These are phyloP conservation scores for Verasper variegatus DNA, from an alignment of 2,113 vertebrate genomes.

Conservation along the genomic window DNA sequence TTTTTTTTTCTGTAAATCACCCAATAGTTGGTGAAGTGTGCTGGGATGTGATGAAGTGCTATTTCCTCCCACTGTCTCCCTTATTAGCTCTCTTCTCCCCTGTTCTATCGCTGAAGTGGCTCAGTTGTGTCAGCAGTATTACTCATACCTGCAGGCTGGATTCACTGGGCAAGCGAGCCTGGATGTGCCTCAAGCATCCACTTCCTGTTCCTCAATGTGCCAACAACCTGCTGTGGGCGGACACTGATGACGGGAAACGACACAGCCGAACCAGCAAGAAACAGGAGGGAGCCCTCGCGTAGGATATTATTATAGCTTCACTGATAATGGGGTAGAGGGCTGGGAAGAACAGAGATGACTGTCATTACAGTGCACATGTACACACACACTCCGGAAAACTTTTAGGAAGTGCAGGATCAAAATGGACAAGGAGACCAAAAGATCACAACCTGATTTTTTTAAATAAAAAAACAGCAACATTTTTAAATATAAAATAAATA, in stretches of 20 bases:
- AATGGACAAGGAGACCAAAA: not conserved
- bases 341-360: not conserved
- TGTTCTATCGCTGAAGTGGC: slow-evolving; percentile 53
- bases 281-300: slow-evolving; percentile 19
- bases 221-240: slow-evolving; percentile 48
- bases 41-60: slow-evolving; percentile 40
- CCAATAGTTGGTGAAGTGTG: slow-evolving; percentile 38
- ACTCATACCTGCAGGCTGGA: slow-evolving; percentile 65
- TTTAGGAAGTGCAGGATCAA: not conserved
- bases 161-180: slow-evolving; percentile 27
- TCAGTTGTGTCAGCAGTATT: slow-evolving; percentile 66
- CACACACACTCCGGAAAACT: not conserved
- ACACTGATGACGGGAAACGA: slow-evolving; percentile 50
- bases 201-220: slow-evolving; percentile 66
- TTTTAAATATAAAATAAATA: too few relatives aligned
- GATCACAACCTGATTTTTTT: too few relatives aligned
- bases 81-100: slow-evolving; percentile 50
- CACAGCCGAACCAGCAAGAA: slow-evolving; percentile 10
- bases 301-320: slow-evolving; percentile 42
- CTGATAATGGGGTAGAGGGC: slow-evolving; percentile 6
- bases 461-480: too few relatives aligned
- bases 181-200: slow-evolving; percentile 66
- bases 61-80: slow-evolving; percentile 56
- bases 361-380: not conserved
- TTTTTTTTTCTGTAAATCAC: slow-evolving; percentile 36